A percentile compares a stretch with the other conserved stretches of the same genome.
Conservation (phyloP, 2,113 vertebrate genomes). For the Caracal caracal region DNA sequence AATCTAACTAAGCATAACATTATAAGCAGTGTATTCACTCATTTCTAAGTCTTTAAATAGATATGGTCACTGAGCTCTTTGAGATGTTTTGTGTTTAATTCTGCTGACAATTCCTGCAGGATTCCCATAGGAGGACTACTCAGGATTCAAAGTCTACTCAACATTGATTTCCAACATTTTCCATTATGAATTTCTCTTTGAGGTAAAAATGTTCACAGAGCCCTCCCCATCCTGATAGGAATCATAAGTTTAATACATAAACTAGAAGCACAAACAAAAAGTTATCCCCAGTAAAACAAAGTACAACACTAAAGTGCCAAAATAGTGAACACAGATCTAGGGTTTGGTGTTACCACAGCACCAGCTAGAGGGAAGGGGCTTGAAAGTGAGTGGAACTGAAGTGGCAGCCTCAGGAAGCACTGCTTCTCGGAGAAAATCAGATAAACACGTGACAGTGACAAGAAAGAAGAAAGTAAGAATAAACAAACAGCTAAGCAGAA, state of each 20-base stretch:
- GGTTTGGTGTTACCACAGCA: not conserved
- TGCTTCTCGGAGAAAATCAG: not conserved
- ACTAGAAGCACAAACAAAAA: conserved; percentile 14
- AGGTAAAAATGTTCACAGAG: not conserved
- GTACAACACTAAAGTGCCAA: not conserved
- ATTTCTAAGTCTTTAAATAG: not conserved
- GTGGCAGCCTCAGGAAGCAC: not conserved
- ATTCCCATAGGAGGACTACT: not conserved
- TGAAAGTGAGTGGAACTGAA: not conserved
- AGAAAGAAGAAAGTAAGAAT: not conserved
- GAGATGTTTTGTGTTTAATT: not conserved
- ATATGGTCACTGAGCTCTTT: not conserved
- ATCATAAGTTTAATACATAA: not conserved
- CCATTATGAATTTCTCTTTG: not conserved
- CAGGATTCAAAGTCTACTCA: not conserved
- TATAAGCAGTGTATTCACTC: not conserved
- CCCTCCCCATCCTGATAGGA: not conserved
- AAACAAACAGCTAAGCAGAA: not conserved
- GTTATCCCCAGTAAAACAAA: not conserved
- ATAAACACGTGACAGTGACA: not conserved
- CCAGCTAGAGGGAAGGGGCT: not conserved
- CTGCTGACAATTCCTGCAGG: not conserved
- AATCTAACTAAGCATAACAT: not conserved
- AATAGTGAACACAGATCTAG: not conserved
- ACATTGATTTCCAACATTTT: not conserved